Conservation (phyloP, 2,888 invertebrate genomes). For the Macaria liturata region DNA sequence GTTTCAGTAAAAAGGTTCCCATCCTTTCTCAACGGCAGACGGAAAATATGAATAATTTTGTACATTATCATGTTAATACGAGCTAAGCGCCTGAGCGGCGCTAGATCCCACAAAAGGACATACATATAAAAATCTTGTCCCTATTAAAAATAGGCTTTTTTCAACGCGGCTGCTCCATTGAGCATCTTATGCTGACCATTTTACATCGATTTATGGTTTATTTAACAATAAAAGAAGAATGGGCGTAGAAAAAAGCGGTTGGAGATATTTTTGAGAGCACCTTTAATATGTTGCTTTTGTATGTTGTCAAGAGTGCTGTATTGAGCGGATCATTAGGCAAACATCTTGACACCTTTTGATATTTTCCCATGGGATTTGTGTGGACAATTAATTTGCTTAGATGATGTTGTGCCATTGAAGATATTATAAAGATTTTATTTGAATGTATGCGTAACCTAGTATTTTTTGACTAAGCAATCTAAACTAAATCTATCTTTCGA, state of each 20-base stretch:
- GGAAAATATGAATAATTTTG: slow-evolving; percentile 58
- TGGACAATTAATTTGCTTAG: slow-evolving; percentile 41
- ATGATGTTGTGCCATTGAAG: slow-evolving; percentile 30
- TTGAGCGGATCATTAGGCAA: slow-evolving; percentile 67
- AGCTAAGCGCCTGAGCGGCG: slow-evolving; percentile 72
- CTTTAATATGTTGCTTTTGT: slow-evolving; percentile 61
- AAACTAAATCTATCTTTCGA: too few relatives aligned
- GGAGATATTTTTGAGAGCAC: slow-evolving; percentile 52
- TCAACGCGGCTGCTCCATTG: slow-evolving; percentile 55
- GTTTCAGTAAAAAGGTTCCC: slow-evolving; percentile 42
- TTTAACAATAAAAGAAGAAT: slow-evolving; percentile 77
- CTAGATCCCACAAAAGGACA: slow-evolving; percentile 56
- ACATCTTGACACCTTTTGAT: slow-evolving; percentile 60
- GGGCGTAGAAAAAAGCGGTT: slow-evolving; percentile 48
- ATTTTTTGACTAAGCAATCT: too few relatives aligned
- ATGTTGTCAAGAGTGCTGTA: slow-evolving; percentile 47
- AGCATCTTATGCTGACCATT: slow-evolving; percentile 69
- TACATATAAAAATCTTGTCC: slow-evolving; percentile 60
- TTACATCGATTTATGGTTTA: slow-evolving; percentile 81
- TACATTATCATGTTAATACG: slow-evolving; percentile 71
- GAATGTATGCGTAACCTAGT: too few relatives aligned
- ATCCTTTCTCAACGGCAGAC: slow-evolving; percentile 47
- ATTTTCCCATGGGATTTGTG: slow-evolving; percentile 63
- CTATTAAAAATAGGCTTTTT: slow-evolving; percentile 51
- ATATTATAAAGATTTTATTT: too few relatives aligned